Evolutionary conservation across 2,888 invertebrate genomes (phyloP).

Genomic region (Oscheius myriophilus): DNA sequence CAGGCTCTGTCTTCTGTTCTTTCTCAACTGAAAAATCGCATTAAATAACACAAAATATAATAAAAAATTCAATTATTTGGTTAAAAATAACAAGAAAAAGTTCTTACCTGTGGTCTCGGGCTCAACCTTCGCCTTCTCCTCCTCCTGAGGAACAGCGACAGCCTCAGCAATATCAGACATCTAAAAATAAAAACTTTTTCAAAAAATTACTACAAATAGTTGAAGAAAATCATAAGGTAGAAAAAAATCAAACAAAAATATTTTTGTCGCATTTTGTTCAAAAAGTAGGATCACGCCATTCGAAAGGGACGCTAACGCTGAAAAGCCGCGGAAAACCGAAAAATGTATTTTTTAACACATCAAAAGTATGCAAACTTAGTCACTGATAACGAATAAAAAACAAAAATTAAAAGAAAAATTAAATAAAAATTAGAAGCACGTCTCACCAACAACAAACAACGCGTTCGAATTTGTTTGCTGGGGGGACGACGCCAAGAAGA

Average conservation of each 20-base stretch:
- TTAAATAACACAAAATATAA: conserved; percentile 3
- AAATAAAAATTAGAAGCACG: conserved; percentile 8
- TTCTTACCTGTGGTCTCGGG: neutral
- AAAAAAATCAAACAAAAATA: conserved; percentile 9
- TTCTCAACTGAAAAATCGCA: conserved; percentile 15
- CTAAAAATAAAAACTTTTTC: neutral
- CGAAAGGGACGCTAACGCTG: too few relatives aligned
- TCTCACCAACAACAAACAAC: conserved; percentile 21
- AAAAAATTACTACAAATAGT: neutral
- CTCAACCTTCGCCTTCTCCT: conserved; percentile 14
- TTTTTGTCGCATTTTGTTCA: too few relatives aligned
- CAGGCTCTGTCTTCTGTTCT: conserved; percentile 11
- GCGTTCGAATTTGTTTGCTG: conserved; percentile 24
- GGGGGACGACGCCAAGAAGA: conserved; percentile 8
- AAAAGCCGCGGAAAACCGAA: neutral
- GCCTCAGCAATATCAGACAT: conserved; percentile 19
- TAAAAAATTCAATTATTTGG: neutral
- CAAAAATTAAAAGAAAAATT: neutral
- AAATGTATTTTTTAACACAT: too few relatives aligned
- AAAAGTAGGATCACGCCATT: too few relatives aligned
- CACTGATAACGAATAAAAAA: neutral
- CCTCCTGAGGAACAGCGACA: conserved; percentile 8
- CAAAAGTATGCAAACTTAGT: too few relatives aligned
- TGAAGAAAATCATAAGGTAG: neutral
- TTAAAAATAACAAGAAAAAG: neutral